A percentile compares a stretch with the other conserved stretches of the same genome.
Evolutionary conservation across 1,140 invertebrate genomes (phyloP).

Genomic region (Chlorops oryzae): DNA sequence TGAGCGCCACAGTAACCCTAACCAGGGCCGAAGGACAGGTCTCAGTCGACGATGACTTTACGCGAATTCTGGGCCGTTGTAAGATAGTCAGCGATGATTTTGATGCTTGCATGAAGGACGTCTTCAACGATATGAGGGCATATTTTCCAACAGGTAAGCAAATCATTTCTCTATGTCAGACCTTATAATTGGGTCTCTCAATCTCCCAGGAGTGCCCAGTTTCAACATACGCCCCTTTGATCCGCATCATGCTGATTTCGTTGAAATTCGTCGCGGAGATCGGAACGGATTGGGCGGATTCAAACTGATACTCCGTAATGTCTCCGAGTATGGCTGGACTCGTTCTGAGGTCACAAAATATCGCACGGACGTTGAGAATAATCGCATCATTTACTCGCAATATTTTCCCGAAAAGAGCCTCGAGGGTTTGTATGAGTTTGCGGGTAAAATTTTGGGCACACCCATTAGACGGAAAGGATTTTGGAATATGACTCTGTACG

Average conservation of each 20-base stretch:
- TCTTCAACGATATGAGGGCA: conserved; percentile 62
- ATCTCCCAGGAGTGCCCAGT: conserved; percentile 59
- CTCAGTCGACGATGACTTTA: conserved; percentile 33
- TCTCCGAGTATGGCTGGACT: conserved; percentile 71
- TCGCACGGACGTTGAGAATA: conserved; percentile 61
- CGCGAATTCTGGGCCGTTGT: conserved; percentile 54
- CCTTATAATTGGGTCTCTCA: no score
- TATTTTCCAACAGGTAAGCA: conserved; percentile 65
- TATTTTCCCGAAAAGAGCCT: conserved; percentile 74
- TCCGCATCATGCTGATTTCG: conserved; percentile 64
- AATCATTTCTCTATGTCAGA: conserved; percentile 1
- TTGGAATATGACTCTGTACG: conserved; percentile 69
- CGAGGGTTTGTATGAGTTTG: conserved; percentile 61
- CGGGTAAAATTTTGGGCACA: conserved; percentile 56
- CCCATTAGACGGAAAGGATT: conserved; percentile 57
- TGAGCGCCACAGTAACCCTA: neutral
- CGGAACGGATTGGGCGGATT: conserved; percentile 55
- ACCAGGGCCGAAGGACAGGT: conserved; percentile 11
- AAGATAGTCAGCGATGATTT: conserved; percentile 56
- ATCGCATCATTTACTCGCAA: conserved; percentile 65
- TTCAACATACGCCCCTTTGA: conserved; percentile 68
- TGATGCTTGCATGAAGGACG: conserved; percentile 65
- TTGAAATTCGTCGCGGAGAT: conserved; percentile 58
- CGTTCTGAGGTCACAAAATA: conserved; percentile 69
- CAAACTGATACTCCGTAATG: conserved; percentile 62